Percentiles rank a stretch among this genome's conserved stretches.
These are phyloP conservation scores for Setipinna tenuifilis DNA, from an alignment of 2,797 vertebrate genomes.

Conservation along the genomic window DNA sequence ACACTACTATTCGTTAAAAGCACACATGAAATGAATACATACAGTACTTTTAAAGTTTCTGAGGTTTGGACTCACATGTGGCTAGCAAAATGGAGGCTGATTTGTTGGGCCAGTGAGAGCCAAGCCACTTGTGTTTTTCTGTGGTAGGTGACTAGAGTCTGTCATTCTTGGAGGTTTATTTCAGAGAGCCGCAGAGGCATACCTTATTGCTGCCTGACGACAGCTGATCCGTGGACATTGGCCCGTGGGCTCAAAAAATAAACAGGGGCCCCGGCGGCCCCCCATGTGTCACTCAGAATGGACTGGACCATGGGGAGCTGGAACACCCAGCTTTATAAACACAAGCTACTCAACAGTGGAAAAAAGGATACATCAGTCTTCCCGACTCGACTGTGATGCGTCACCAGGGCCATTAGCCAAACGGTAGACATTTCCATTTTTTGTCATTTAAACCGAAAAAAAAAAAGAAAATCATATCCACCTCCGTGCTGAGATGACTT, in stretches of 20 bases:
- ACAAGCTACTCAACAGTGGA: conserved; percentile 39
- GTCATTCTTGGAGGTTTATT: conserved; percentile 57
- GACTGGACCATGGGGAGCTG: conserved; percentile 40
- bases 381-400: conserved; percentile 27
- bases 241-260: conserved; percentile 67
- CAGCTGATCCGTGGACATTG: conserved; percentile 59
- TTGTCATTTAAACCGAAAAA: background rate
- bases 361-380: conserved; percentile 38
- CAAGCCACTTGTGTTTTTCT: conserved; percentile 45
- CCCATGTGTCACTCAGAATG: conserved; percentile 53
- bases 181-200: conserved; percentile 56
- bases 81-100: background rate
- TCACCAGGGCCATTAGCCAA: conserved; percentile 23
- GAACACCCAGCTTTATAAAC: conserved; percentile 52
- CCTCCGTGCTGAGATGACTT: background rate
- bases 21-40: background rate
- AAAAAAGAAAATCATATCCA: background rate
- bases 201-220: conserved; percentile 58
- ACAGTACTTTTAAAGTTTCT: background rate
- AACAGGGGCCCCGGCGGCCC: conserved; percentile 54
- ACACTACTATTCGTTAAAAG: background rate
- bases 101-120: conserved; percentile 26
- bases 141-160: conserved; percentile 55
- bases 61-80: background rate
- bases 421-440: conserved; percentile 21